Conservation (phyloP, 2,797 vertebrate genomes). For the Dromococcyx pavoninus region DNA sequence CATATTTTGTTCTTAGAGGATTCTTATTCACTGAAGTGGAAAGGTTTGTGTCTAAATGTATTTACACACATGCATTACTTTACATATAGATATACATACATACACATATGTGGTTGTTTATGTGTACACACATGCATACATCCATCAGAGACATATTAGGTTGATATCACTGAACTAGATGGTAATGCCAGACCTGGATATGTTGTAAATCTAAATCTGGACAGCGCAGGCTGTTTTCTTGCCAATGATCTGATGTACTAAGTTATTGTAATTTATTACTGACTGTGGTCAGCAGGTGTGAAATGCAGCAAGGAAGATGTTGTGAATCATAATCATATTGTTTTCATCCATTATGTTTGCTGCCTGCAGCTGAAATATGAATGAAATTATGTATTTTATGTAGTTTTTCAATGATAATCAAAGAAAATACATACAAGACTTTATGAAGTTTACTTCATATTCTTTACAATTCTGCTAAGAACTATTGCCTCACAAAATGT, state of each 20-base stretch:
- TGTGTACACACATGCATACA: background rate
- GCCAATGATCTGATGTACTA: background rate
- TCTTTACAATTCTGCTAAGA: background rate
- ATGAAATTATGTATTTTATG: background rate
- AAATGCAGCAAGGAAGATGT: background rate
- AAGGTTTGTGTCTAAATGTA: background rate
- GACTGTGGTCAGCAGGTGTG: conserved; percentile 4
- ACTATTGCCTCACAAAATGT: background rate
- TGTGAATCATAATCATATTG: background rate
- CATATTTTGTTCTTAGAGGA: background rate
- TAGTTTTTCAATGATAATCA: background rate
- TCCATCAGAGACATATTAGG: background rate
- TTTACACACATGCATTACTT: background rate
- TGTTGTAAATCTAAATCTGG: background rate
- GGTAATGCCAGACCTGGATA: background rate
- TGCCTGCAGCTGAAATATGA: conserved; percentile 1
- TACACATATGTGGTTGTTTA: background rate
- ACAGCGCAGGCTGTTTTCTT: background rate
- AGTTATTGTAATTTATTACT: background rate
- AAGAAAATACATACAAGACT: background rate
- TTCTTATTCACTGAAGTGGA: background rate
- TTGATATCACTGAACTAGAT: background rate
- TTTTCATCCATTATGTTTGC: conserved; percentile 5
- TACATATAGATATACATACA: background rate
- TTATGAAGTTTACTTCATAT: background rate